Conservation (phyloP, 2,888 invertebrate species). For the Rhingia campestris region DNA sequence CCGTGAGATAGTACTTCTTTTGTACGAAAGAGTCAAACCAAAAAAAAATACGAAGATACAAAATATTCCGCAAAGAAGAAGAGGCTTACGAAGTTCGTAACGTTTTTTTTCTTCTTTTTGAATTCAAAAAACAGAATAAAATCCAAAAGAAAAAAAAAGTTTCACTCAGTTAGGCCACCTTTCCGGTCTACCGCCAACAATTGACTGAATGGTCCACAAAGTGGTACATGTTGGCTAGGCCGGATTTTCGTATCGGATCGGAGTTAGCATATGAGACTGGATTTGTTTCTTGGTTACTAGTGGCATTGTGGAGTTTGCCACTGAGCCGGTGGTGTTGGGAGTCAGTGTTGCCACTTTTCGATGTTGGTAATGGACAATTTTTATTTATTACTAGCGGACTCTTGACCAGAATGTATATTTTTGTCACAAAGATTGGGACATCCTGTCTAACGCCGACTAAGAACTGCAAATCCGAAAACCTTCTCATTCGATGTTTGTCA, state of each 20-base stretch:
- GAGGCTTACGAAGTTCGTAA: conserved; percentile 32
- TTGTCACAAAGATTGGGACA: too few relatives aligned
- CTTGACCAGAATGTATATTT: too few relatives aligned
- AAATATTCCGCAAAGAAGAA: conserved; percentile 13
- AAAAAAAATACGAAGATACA: conserved; percentile 1
- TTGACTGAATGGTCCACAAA: conserved; percentile 74
- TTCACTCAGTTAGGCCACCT: conserved; percentile 56
- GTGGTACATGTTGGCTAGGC: conserved; percentile 70
- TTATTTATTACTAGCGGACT: too few relatives aligned
- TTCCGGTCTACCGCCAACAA: conserved; percentile 70
- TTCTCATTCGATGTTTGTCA: too few relatives aligned
- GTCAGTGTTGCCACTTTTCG: conserved; percentile 60
- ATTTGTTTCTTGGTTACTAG: conserved; percentile 72
- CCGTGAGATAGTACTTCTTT: conserved; percentile 48
- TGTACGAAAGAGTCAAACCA: conserved; percentile 2
- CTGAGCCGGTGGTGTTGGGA: conserved; percentile 46
- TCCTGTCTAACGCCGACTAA: too few relatives aligned
- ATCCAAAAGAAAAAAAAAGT: conserved; percentile 6
- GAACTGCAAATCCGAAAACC: too few relatives aligned
- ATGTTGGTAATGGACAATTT: too few relatives aligned
- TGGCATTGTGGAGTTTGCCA: conserved; percentile 58
- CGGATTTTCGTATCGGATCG: conserved; percentile 67
- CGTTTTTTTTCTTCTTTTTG: conserved; percentile 29
- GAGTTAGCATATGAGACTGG: conserved; percentile 73
- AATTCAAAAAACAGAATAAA: conserved; percentile 17